A percentile compares a stretch with the other conserved stretches of the same genome.
phyloP scores from a whole-genome alignment of 2,797 vertebrate species.

The Gymnodraco acuticeps region DNA sequence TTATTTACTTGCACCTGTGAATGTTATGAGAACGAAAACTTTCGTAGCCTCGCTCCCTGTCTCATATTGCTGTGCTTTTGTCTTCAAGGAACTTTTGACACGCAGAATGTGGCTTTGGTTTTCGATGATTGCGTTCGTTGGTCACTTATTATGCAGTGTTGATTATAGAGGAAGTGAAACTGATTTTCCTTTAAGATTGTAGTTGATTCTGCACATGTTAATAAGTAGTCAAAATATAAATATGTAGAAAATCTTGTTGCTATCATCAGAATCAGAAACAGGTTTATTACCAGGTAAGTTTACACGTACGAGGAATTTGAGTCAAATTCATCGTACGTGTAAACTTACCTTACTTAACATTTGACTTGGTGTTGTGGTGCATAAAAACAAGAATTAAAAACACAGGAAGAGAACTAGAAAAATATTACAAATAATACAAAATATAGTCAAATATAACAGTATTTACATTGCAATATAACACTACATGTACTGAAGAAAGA shows the following conservation, averaged over 20 bases:
- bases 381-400: no score
- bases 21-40: conserved; percentile 21
- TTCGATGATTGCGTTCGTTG: conserved; percentile 20
- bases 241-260: neutral
- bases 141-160: conserved; percentile 27
- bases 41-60: neutral
- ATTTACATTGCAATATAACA: neutral
- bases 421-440: no score
- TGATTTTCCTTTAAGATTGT: neutral
- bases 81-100: neutral
- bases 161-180: conserved; percentile 27
- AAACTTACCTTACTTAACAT: no score
- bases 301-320: no score
- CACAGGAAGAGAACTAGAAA: no score
- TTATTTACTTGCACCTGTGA: conserved; percentile 35
- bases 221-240: conserved; percentile 7
- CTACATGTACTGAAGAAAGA: no score
- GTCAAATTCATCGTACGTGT: no score
- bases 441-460: no score
- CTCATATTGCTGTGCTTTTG: neutral
- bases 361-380: no score
- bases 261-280: neutral
- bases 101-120: conserved; percentile 1
- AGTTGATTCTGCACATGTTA: neutral
- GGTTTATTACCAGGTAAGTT: no score